Evolutionary conservation across 2,113 vertebrate genomes (phyloP), one percentile per base, ranked within the genome.

Genomic region (Paralichthys olivaceus): DNA sequence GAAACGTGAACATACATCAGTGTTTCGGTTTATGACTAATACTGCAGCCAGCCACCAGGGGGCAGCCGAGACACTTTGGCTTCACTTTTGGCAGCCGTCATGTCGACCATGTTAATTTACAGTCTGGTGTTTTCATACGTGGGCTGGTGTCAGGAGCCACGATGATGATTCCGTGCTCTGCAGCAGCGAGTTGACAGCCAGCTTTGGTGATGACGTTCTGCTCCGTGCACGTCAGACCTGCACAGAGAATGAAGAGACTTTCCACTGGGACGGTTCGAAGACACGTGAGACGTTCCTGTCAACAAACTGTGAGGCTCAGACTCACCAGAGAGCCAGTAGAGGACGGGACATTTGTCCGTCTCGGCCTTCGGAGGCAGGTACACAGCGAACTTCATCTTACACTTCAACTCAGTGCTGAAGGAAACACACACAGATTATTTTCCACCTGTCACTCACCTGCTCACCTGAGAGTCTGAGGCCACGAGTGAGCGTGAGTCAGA

Each of bases 121-220:
- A 17, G n/a, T 54, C 11, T 3, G 64, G 47, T n/a, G 29, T 32
- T 1, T 19, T 90, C 96, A 81, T 90, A 99, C 97, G 96, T 75
- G 97, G 97, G 79, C 98, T 99, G 26, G 98, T 99, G 83, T 99
- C 98, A 1, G 97, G 97, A 0, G 95, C 96, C 0, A 98, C 94
- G 0, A 99, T 71, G 67, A 99, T 94, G 34, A 98, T 92, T 67
- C 96, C 96, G 0, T 96, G 94, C 34, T 98, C 96, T 0, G 96
- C 94, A 0, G 97, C 97, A 1, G 93, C 93, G 63, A 95, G 94
- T 32, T 99, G 98, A 70, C 93, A 96, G 19, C 95, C 96, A 5
- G 97, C 94, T 90, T 99, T 99, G 0, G 96, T 96, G 92, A 99
- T 96, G 80, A 99, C 97, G 87, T 99, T 99, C 87, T 99, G 98